Evolutionary conservation across 2,113 vertebrate genomes (phyloP).

Genomic region (Theristicus caerulescens): DNA sequence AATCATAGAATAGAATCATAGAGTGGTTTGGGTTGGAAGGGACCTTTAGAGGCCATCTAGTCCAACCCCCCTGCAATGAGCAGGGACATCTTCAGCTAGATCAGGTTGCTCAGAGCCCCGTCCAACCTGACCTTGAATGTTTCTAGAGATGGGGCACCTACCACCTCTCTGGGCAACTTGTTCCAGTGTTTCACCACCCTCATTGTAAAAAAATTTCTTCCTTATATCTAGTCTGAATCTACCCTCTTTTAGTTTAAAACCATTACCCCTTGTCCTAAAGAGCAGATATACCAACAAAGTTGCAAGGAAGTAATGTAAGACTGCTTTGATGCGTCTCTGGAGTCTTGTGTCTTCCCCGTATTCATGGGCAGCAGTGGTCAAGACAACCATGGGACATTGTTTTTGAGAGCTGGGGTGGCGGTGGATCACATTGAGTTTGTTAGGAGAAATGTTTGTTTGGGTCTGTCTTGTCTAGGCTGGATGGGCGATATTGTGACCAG

Average conservation of each 20-base stretch:
- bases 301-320: background rate
- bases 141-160: background rate
- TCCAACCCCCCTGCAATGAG: background rate
- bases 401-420: background rate
- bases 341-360: background rate
- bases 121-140: background rate
- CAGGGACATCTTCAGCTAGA: background rate
- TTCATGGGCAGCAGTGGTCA: background rate
- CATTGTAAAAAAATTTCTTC: background rate
- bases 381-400: background rate
- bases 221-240: background rate
- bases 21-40: background rate
- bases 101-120: background rate
- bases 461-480: background rate
- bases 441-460: background rate
- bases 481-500: background rate
- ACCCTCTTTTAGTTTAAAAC: background rate
- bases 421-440: background rate
- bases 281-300: background rate
- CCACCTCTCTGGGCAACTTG: background rate
- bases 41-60: background rate
- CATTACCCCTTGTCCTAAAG: background rate
- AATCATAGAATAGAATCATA: background rate
- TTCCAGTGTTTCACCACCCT: background rate
- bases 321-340: background rate